Evolutionary conservation across 30 jellyfish, hydroid and myxozoan genomes (phyloP).

Genomic region (Chironex yamaguchii): DNA sequence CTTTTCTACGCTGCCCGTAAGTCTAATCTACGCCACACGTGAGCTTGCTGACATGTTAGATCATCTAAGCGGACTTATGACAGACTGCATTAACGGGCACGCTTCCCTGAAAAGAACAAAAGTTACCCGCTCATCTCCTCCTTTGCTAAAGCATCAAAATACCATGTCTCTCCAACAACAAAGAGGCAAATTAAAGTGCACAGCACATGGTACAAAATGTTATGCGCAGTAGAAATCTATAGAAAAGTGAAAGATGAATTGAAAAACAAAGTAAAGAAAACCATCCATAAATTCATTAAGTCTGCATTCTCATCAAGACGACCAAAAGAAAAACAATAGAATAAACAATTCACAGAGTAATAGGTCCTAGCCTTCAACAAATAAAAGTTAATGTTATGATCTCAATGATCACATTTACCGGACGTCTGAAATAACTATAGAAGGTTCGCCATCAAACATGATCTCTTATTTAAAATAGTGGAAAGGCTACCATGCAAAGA

Average conservation of each 20-base stretch:
- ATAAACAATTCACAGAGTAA: slow-evolving; percentile 28
- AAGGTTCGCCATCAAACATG: background rate
- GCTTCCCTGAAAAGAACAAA: slow-evolving; percentile 72
- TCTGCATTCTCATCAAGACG: slow-evolving; percentile 36
- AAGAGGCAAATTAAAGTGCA: background rate
- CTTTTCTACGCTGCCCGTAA: too few relatives aligned
- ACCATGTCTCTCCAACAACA: slow-evolving; percentile 10
- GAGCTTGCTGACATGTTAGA: slow-evolving; percentile 69
- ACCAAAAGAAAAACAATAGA: slow-evolving; percentile 63
- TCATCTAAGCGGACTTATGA: slow-evolving; percentile 51
- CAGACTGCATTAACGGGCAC: slow-evolving; percentile 65
- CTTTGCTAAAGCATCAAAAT: slow-evolving; percentile 73
- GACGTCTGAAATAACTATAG: background rate
- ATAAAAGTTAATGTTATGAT: slow-evolving; percentile 6
- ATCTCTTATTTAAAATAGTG: background rate
- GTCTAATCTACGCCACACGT: too few relatives aligned
- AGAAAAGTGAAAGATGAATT: too few relatives aligned
- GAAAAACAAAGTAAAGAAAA: too few relatives aligned
- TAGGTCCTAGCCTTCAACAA: slow-evolving; percentile 15
- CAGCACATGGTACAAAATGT: background rate
- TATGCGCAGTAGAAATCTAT: too few relatives aligned
- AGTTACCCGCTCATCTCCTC: slow-evolving; percentile 77
- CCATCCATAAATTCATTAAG: slow-evolving; percentile 27
- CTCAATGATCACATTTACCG: background rate
- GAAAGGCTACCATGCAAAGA: background rate